Conservation (phyloP, 2,888 invertebrate genomes). For the Parasteatoda lunata region DNA sequence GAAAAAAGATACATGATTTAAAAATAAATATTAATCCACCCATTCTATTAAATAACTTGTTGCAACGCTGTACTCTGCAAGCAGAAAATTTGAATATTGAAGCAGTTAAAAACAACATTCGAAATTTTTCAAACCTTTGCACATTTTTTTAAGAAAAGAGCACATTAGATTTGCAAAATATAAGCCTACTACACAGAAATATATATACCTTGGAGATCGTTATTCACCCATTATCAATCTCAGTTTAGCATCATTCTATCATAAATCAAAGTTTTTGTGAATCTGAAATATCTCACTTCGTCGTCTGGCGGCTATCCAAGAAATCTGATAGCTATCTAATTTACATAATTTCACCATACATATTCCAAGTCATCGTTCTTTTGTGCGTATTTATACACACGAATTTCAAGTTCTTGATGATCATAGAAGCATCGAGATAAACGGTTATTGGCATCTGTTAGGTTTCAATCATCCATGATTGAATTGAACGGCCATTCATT, state of each 20-base stretch:
- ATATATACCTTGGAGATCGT: too few relatives aligned
- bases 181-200: too few relatives aligned
- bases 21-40: too few relatives aligned
- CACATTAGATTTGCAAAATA: too few relatives aligned
- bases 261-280: constrained; percentile 37
- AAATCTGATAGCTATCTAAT: constrained; percentile 56
- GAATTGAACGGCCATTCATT: constrained; percentile 13
- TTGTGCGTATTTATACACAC: constrained; percentile 48
- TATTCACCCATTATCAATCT: constrained; percentile 20
- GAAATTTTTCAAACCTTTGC: too few relatives aligned
- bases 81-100: too few relatives aligned
- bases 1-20: too few relatives aligned
- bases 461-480: constrained; percentile 40
- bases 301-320: constrained; percentile 51
- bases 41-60: too few relatives aligned
- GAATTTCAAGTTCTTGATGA: constrained; percentile 34
- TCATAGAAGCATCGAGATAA: constrained; percentile 36
- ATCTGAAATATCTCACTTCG: constrained; percentile 59
- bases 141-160: too few relatives aligned
- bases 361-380: constrained; percentile 54
- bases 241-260: constrained; percentile 31
- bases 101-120: too few relatives aligned
- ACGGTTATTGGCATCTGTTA: constrained; percentile 50
- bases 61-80: too few relatives aligned
- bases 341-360: constrained; percentile 55